Conservation (phyloP, 2,113 vertebrate genomes). For the Agapornis roseicollis region DNA sequence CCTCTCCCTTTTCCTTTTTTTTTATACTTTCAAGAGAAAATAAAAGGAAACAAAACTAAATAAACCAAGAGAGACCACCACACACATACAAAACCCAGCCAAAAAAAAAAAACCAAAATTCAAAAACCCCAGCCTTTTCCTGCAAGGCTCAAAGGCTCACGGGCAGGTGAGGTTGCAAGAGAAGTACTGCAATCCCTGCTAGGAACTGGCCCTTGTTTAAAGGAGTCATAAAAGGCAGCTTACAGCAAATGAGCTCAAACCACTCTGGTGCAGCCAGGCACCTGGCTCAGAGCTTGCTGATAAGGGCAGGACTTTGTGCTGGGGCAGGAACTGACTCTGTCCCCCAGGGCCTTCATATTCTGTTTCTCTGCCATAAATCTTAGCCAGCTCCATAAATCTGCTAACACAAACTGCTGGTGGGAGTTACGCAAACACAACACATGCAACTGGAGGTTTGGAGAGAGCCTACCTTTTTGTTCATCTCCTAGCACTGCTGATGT, state of each 20-base stretch:
- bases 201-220: background rate
- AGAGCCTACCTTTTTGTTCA: background rate
- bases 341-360: background rate
- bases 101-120: background rate
- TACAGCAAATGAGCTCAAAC: background rate
- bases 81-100: background rate
- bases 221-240: background rate
- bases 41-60: background rate
- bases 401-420: background rate
- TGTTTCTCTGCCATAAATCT: background rate
- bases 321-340: background rate
- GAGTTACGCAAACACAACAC: background rate
- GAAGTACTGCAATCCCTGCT: background rate
- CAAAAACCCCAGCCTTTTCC: background rate
- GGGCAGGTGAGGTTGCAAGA: background rate
- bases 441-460: background rate
- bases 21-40: background rate
- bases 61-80: background rate
- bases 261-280: background rate
- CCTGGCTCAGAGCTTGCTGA: background rate
- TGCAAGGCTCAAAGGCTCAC: rapidly evolving
- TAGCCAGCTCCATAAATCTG: slow-evolving; percentile 21
- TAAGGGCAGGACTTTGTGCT: slow-evolving; percentile 30
- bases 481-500: background rate
- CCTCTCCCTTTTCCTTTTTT: background rate